phyloP scores from a whole-genome alignment of 2,888 invertebrate species.

The Chymomyza amoena region DNA sequence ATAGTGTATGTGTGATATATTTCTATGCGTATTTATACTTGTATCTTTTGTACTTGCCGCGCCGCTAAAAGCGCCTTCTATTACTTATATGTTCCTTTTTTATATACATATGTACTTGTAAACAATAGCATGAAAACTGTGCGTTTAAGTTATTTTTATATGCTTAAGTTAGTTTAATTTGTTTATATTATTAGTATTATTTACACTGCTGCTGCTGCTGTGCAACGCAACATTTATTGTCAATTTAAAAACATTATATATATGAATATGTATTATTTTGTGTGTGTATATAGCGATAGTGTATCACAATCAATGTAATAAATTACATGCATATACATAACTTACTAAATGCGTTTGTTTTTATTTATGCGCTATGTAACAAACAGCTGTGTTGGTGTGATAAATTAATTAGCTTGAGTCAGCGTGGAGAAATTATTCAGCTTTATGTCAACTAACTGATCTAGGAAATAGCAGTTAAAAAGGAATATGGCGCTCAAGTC shows the following conservation, averaged over 20 bases:
- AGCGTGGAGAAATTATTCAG: no score
- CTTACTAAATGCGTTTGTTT: background rate
- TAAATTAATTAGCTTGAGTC: no score
- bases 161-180: constrained; percentile 19
- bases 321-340: constrained; percentile 39
- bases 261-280: background rate
- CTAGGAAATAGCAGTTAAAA: no score
- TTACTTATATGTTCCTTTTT: constrained; percentile 13
- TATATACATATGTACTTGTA: constrained; percentile 33
- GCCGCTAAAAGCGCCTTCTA: constrained; percentile 4
- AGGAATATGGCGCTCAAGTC: no score
- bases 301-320: constrained; percentile 57
- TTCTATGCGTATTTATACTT: constrained; percentile 42
- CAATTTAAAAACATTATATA: constrained; percentile 3
- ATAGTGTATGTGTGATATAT: constrained; percentile 23
- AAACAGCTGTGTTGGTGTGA: no score
- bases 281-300: constrained; percentile 48
- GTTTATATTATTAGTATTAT: constrained; percentile 35
- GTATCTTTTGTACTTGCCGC: constrained; percentile 53
- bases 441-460: no score
- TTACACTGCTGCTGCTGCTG: constrained; percentile 12
- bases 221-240: constrained; percentile 22
- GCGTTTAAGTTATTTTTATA: constrained; percentile 11
- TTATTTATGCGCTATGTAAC: background rate
- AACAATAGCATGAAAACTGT: constrained; percentile 1